These are phyloP conservation scores for Nephrocerus scutellatus DNA, from an alignment of 2,888 invertebrate genomes.

Conservation along the genomic window DNA sequence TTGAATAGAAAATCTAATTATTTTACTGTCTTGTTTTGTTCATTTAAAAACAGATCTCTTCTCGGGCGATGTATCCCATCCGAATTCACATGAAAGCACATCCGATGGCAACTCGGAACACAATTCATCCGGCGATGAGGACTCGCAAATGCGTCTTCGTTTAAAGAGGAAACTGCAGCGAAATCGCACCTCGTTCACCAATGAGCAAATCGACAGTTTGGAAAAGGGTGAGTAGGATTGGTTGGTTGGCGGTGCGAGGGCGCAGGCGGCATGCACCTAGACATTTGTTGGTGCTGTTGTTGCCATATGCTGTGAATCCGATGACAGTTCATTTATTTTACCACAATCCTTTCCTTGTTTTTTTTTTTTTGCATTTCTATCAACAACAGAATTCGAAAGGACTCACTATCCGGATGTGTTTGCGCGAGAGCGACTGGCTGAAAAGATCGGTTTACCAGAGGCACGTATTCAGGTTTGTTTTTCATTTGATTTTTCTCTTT, in stretches of 20 bases:
- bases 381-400: slow-evolving; percentile 95
- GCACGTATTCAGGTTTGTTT: slow-evolving; percentile 91
- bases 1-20: too few species aligned
- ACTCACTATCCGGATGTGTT: slow-evolving; percentile 98
- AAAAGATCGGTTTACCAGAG: slow-evolving; percentile 97
- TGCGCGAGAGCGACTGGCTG: slow-evolving; percentile 89
- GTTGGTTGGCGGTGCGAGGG: too few species aligned
- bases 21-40: slow-evolving; percentile 6
- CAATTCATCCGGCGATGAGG: slow-evolving; percentile 83
- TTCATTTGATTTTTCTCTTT: slow-evolving; percentile 53
- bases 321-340: neutral
- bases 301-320: too few species aligned
- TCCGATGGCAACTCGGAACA: slow-evolving; percentile 88
- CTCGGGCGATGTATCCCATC: slow-evolving; percentile 54
- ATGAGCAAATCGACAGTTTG: slow-evolving; percentile 96
- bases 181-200: slow-evolving; percentile 96
- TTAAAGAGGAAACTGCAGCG: slow-evolving; percentile 94
- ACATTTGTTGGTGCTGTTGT: neutral
- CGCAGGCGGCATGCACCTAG: too few species aligned
- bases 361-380: too few species aligned
- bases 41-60: slow-evolving; percentile 51
- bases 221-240: slow-evolving; percentile 78
- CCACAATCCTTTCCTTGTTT: slow-evolving; percentile 1
- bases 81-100: slow-evolving; percentile 60
- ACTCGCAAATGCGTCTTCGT: slow-evolving; percentile 85